Base-by-base conservation (phyloP, 1,140 invertebrate genomes). In the Eriosoma lanigerum region DNA sequence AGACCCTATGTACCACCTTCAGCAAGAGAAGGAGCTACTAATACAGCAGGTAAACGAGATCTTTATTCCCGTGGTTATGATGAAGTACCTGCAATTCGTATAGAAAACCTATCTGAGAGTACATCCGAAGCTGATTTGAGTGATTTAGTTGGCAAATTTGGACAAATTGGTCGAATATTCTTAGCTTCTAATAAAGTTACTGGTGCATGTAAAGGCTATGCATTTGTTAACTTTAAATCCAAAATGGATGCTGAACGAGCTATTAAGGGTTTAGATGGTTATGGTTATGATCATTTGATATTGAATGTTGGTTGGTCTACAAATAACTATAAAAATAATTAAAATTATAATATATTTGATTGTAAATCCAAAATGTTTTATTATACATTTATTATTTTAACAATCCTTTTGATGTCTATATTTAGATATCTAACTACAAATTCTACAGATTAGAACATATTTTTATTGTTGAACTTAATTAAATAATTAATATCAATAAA, bases 251-350 rank as follows among this genome's bases (percentile, higher is more conserved):
- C 98, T 52, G 93, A 94, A 21, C 91, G 92, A 84, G 98, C 98
- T 81, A 98, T 99, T 83, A 87, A 91, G 81, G 89, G 89, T 60
- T 90, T 99, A 8, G 94, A 98, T 86, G 97, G 97, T 4, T 93
- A 95, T 87, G 97, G 97, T 81, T 99, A 99, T 86, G 97, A 99
- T 88, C 97, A 99, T 89, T 90, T 99, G 76, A 99, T 99, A 86
- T 87, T 99, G 15, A 97, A 92, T 87, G 98, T 98, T 24, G 98
- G 99, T 88, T 99, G 98, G 98, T 98, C 98, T 4, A 99, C 72
- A 19, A 76, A 76, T 76, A 76, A 98, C 87, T 93, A 93, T 38
- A 32, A 58, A 75, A 82, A 24, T 50, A 62, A 81, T 76, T 68
- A 60, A 46, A 38, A 50, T 70, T 48, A 15, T 21, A 29, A 72